Conservation (phyloP, 2,797 vertebrate genomes). For the Premnoplex brunnescens region DNA sequence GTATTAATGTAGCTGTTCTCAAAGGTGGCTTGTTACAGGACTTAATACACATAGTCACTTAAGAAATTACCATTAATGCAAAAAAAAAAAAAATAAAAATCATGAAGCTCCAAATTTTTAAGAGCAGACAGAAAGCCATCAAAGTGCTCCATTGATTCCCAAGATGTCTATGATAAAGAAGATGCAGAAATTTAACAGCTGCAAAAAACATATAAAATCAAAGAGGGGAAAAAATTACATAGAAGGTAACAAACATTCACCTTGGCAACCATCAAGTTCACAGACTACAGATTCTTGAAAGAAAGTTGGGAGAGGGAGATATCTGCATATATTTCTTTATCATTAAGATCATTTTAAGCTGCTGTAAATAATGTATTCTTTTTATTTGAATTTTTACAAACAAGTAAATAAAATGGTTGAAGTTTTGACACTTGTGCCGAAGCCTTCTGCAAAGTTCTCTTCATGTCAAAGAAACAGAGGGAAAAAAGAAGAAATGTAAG, state of each 20-base stretch:
- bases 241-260: conserved; percentile 14
- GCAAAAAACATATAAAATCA: neutral
- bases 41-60: neutral
- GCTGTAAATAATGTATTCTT: neutral
- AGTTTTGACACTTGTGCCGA: conserved; percentile 3
- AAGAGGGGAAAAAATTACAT: neutral
- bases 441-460: conserved; percentile 11
- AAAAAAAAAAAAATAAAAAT: neutral
- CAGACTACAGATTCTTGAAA: neutral
- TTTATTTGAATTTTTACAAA: conserved; percentile 18
- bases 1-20: neutral
- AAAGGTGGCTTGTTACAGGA: neutral
- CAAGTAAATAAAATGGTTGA: conserved; percentile 24
- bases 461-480: neutral
- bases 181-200: neutral
- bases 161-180: neutral
- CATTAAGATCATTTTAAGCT: neutral
- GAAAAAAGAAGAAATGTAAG: neutral
- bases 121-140: neutral
- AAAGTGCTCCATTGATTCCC: neutral
- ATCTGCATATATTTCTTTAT: neutral
- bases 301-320: neutral
- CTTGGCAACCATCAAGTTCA: neutral
- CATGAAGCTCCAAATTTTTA: neutral
- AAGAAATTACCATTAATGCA: neutral